These are phyloP conservation scores for Perdix hodgsoniae DNA, from an alignment of 2,797 vertebrate genomes.

Conservation along the genomic window DNA sequence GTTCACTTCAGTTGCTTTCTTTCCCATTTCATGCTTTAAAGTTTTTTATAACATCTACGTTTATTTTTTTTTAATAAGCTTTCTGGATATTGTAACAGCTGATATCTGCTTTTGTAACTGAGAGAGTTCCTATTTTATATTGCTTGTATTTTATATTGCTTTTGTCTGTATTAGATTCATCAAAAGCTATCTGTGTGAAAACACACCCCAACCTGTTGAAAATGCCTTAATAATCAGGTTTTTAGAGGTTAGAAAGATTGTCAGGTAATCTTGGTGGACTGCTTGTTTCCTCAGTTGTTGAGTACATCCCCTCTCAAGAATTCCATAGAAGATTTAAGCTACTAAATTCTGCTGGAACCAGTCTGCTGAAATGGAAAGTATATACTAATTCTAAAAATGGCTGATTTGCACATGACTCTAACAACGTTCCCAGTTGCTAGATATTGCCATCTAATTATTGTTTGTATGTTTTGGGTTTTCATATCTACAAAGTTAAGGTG, in stretches of 20 bases:
- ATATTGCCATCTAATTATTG: neutral
- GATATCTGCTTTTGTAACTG: neutral
- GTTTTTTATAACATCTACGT: neutral
- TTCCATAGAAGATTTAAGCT: neutral
- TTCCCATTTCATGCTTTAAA: neutral
- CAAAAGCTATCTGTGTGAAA: neutral
- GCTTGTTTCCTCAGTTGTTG: neutral
- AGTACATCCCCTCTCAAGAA: neutral
- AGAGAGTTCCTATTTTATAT: neutral
- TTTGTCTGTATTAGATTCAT: neutral
- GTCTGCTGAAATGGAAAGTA: neutral
- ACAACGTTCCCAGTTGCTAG: neutral
- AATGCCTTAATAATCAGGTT: neutral
- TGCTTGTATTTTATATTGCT: neutral
- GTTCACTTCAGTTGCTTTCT: neutral
- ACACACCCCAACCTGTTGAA: neutral
- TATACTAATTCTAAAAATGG: neutral
- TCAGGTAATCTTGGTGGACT: neutral
- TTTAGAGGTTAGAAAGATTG: neutral
- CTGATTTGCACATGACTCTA: neutral
- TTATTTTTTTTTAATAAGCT: neutral
- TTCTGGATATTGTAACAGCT: neutral
- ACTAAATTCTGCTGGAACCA: neutral
- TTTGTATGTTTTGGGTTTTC: neutral
- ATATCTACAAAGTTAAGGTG: neutral